A percentile compares a stretch with the other conserved stretches of the same genome.
Evolutionary conservation across 2,797 vertebrate genomes (phyloP).

Genomic region (Gymnocypris eckloni): DNA sequence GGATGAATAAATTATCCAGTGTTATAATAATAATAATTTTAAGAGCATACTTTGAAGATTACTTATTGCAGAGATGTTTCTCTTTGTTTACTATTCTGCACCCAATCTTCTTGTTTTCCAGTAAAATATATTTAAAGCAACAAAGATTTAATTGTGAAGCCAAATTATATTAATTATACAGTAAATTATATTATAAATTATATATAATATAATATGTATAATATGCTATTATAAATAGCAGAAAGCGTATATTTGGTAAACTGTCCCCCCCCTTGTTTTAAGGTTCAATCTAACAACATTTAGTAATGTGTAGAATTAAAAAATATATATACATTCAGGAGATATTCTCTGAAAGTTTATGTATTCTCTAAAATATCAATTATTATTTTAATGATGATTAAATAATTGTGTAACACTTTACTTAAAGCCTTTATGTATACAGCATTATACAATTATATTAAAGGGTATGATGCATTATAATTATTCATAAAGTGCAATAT

Average conservation of each 20-base stretch:
- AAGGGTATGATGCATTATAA: not conserved
- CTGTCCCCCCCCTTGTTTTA: not conserved
- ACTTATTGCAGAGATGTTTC: conserved; percentile 6
- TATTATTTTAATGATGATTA: not conserved
- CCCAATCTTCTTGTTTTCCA: not conserved
- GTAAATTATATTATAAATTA: not conserved
- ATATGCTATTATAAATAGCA: not conserved
- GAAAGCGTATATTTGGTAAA: not conserved
- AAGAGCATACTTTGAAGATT: conserved; percentile 34
- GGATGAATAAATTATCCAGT: conserved; percentile 40
- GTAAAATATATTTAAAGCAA: not conserved
- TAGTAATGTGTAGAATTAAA: not conserved
- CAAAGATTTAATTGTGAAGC: not conserved
- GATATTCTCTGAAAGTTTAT: not conserved
- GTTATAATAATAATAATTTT: not conserved
- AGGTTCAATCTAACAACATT: not conserved
- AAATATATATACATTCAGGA: not conserved
- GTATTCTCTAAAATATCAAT: not conserved
- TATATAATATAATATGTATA: too few species aligned
- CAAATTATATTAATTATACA: not conserved
- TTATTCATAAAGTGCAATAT: not conserved
- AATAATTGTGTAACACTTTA: not conserved
- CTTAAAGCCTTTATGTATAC: too few species aligned
- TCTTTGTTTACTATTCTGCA: conserved; percentile 18
- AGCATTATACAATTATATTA: not conserved